phyloP scores from a whole-genome alignment of 2,888 invertebrate species.

The Mesorhabditis belari region DNA sequence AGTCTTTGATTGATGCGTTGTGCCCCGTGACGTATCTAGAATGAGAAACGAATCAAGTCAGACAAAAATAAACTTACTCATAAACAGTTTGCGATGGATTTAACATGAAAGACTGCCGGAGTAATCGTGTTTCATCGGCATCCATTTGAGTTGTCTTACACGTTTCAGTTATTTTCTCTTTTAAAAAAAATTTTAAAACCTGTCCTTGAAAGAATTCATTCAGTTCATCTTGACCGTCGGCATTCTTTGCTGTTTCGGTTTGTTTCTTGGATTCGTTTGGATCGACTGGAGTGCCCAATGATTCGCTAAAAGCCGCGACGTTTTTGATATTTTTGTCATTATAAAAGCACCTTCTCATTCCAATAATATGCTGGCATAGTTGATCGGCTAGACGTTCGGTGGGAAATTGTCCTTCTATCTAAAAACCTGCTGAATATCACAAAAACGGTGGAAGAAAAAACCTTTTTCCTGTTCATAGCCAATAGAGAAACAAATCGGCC shows the following conservation, averaged over 20 bases:
- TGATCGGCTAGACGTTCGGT: slow-evolving; percentile 39
- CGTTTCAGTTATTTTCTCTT: not conserved
- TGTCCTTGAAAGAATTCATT: slow-evolving; percentile 30
- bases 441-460: not conserved
- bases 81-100: slow-evolving; percentile 47
- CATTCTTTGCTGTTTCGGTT: not conserved
- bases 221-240: slow-evolving; percentile 18
- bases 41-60: not conserved
- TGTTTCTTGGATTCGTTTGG: not conserved
- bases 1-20: slow-evolving; percentile 37
- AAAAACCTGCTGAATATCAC: not conserved
- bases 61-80: slow-evolving; percentile 19
- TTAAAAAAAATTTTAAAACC: too few species aligned
- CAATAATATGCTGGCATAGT: slow-evolving; percentile 46
- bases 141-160: slow-evolving; percentile 41
- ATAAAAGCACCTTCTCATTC: not conserved
- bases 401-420: slow-evolving; percentile 22
- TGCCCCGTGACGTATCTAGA: slow-evolving; percentile 24
- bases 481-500: slow-evolving; percentile 45
- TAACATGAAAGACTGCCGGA: slow-evolving; percentile 50
- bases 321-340: not conserved
- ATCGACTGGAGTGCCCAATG: not conserved
- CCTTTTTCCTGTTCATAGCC: slow-evolving; percentile 25
- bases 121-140: slow-evolving; percentile 44
- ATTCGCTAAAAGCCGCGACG: not conserved